These are phyloP conservation scores for Dipodomys merriami DNA, from an alignment of 2,113 vertebrate species.

Conservation along the genomic window DNA sequence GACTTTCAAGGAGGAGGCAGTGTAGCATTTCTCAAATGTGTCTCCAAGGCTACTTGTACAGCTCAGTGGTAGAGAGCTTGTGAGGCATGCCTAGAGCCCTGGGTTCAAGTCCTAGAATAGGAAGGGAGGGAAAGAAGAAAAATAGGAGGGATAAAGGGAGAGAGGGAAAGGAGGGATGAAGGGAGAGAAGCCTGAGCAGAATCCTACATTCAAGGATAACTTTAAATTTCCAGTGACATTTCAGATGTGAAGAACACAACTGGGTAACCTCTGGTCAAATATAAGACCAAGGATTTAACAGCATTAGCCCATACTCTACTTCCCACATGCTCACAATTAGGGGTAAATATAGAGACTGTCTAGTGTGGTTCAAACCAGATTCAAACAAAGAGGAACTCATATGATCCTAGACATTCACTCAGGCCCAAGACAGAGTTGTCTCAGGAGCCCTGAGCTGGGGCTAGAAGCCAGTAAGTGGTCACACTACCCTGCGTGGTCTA, in stretches of 20 bases:
- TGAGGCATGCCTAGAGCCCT: neutral
- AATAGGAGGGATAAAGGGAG: no score
- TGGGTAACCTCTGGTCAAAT: neutral
- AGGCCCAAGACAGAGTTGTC: neutral
- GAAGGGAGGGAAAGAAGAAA: neutral
- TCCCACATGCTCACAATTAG: neutral
- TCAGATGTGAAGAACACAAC: neutral
- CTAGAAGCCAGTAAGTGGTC: neutral
- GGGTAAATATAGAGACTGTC: neutral
- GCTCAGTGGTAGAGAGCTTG: neutral
- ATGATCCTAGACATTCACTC: neutral
- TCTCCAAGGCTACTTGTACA: neutral
- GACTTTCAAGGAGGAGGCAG: constrained; percentile 37
- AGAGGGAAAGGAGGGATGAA: neutral
- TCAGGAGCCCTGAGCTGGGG: neutral
- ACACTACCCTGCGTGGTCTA: neutral
- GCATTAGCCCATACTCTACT: neutral
- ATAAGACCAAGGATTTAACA: neutral
- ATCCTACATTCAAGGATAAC: neutral
- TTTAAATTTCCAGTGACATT: constrained; percentile 15
- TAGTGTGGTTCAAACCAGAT: neutral
- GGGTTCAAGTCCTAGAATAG: neutral
- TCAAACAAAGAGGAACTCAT: neutral
- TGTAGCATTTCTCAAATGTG: neutral
- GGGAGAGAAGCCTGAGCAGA: neutral